phyloP scores from a whole-genome alignment of 2,888 invertebrate genomes.

The Spodoptera exigua region DNA sequence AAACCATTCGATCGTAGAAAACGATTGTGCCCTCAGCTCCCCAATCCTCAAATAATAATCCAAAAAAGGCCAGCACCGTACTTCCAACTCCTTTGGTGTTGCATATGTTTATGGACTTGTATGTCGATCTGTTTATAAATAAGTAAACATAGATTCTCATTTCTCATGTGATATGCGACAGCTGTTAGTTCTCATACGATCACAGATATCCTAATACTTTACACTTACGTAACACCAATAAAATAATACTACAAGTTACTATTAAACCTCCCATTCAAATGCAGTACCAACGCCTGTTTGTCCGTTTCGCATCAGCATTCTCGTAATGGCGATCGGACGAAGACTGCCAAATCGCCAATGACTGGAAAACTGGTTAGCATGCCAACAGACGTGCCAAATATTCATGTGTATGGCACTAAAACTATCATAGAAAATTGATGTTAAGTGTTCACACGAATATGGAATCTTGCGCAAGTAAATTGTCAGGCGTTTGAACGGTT shows the following conservation, averaged over 20 bases:
- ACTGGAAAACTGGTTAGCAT: constrained; percentile 63
- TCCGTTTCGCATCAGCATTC: constrained; percentile 66
- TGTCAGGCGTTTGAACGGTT: too few relatives aligned
- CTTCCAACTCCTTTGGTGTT: too few relatives aligned
- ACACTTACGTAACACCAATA: neutral
- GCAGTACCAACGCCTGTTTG: constrained; percentile 18
- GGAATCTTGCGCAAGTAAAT: too few relatives aligned
- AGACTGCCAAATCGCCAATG: constrained; percentile 79
- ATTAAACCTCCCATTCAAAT: constrained; percentile 22
- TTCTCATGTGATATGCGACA: neutral
- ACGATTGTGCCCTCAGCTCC: too few relatives aligned
- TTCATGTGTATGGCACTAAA: constrained; percentile 64
- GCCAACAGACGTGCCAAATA: constrained; percentile 75
- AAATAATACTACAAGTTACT: constrained; percentile 24
- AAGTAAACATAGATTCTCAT: too few relatives aligned
- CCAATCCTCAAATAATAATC: too few relatives aligned
- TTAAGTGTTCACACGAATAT: constrained; percentile 16
- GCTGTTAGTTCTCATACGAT: neutral
- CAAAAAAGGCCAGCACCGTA: too few relatives aligned
- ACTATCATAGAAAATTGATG: constrained; percentile 60
- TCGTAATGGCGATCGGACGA: constrained; percentile 69
- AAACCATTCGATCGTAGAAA: too few relatives aligned
- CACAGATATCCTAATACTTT: neutral
- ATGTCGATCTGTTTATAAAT: too few relatives aligned
- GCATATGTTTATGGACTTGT: too few relatives aligned